A percentile compares a stretch with the other conserved stretches of the same genome.
Evolutionary conservation across 2,888 invertebrate genomes (phyloP).

Genomic region (Tetanocera ferruginea): DNA sequence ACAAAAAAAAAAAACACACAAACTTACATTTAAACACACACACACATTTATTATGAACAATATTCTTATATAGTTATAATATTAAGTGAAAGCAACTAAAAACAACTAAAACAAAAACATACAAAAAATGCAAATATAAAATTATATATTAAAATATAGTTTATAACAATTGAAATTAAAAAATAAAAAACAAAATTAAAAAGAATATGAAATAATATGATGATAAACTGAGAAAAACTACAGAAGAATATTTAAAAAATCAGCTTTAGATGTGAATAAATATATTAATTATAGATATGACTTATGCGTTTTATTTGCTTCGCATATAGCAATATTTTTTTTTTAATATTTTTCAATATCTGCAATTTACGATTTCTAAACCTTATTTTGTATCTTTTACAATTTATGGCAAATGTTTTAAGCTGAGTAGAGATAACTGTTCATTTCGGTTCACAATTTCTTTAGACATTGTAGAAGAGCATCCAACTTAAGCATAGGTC

Average conservation of each 20-base stretch:
- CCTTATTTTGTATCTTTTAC: not conserved
- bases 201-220: conserved; percentile 4
- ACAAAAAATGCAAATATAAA: not conserved
- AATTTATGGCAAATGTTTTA: too few species aligned
- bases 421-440: too few species aligned
- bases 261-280: conserved; percentile 41
- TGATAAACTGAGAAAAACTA: conserved; percentile 24
- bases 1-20: not conserved
- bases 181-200: too few species aligned
- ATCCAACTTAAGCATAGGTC: too few species aligned
- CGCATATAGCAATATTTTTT: not conserved
- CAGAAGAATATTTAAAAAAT: conserved; percentile 35
- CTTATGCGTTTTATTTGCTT: not conserved
- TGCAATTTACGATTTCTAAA: not conserved
- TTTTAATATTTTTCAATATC: not conserved
- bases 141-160: conserved; percentile 23
- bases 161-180: conserved; percentile 14
- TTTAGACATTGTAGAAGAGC: too few species aligned
- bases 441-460: too few species aligned
- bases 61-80: conserved; percentile 22
- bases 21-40: too few species aligned
- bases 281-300: conserved; percentile 30
- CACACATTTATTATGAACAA: conserved; percentile 1
- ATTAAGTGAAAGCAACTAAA: conserved; percentile 30
- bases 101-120: conserved; percentile 8